phyloP scores from a whole-genome alignment of 2,888 invertebrate genomes.

The Nephrotoma guestfalica region DNA sequence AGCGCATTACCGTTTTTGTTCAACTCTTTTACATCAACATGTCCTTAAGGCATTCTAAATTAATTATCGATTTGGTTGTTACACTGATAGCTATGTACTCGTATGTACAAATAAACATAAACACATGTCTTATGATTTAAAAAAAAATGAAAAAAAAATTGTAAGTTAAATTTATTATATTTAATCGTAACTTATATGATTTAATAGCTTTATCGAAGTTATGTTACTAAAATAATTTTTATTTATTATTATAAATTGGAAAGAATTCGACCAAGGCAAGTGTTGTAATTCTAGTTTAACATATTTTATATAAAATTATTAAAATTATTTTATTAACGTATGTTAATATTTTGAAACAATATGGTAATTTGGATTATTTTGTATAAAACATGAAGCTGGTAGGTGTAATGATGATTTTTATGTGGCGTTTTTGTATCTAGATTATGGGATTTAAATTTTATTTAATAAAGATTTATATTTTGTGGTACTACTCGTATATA shows the following conservation, averaged over 20 bases:
- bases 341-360: background rate
- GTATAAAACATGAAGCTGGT: background rate
- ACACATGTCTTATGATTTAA: background rate
- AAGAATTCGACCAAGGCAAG: background rate
- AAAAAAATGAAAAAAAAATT: background rate
- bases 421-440: background rate
- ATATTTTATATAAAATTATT: background rate
- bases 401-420: background rate
- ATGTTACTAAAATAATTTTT: background rate
- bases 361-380: background rate
- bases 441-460: background rate
- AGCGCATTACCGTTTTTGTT: background rate
- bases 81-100: too few species aligned
- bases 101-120: background rate
- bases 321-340: background rate
- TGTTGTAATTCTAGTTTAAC: background rate
- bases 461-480: background rate
- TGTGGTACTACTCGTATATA: background rate
- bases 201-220: background rate
- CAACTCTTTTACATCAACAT: background rate
- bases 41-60: background rate
- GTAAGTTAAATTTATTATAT: background rate
- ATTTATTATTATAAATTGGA: background rate
- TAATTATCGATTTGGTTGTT: background rate
- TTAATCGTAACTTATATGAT: background rate